These are phyloP conservation scores for Mycteria americana DNA, from an alignment of 2,797 vertebrate species.

Conservation along the genomic window DNA sequence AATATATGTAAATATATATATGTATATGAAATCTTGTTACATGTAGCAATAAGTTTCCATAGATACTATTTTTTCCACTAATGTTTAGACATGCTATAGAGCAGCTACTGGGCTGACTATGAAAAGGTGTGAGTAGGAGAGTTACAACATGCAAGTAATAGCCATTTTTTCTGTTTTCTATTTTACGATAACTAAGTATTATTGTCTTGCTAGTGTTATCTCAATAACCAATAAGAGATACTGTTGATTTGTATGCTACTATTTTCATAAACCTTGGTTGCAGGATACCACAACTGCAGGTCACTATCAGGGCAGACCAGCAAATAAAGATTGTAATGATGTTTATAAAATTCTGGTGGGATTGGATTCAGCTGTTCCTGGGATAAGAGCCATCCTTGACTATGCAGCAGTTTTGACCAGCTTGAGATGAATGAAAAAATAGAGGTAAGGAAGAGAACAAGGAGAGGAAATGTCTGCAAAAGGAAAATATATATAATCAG, in stretches of 20 bases:
- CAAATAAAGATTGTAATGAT: not conserved
- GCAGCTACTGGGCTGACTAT: not conserved
- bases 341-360: not conserved
- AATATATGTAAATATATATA: not conserved
- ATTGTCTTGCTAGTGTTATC: not conserved
- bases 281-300: not conserved
- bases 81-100: not conserved
- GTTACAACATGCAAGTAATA: not conserved
- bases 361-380: not conserved
- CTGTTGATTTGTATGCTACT: not conserved
- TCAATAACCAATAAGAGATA: not conserved
- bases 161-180: not conserved
- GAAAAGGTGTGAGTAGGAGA: not conserved
- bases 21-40: not conserved
- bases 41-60: not conserved
- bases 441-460: not conserved
- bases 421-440: not conserved
- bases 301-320: not conserved
- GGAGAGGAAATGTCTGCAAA: not conserved
- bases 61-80: not conserved
- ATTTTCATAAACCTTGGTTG: not conserved
- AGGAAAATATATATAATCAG: not conserved
- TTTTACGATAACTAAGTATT: not conserved
- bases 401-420: not conserved
- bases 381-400: not conserved